Base-by-base conservation (phyloP, 2,888 invertebrate species). In the Spisula subtruncata region DNA sequence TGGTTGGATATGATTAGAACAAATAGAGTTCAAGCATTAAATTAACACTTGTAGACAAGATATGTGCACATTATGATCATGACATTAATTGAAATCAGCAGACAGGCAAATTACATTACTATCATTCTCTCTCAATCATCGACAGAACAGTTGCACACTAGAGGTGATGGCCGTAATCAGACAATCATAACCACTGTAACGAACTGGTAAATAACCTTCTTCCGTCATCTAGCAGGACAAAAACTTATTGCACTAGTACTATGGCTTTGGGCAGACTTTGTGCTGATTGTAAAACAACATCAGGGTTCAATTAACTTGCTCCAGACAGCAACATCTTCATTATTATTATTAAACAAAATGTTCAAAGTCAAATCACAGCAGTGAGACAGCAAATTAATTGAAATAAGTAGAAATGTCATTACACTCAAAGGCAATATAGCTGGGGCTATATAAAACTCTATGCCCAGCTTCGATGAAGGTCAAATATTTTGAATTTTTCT, bases 21-120 rank as follows among this genome's bases (percentile, higher is more conserved):
- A 66, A 66, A n/a, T 12, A 25, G 25, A 25, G 25, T n/a, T n/a
- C 18, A 25, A 25, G 25, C 10, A 66, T 66, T 25, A 66, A 66
- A 66, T 66, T 66, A 66, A 66, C 60, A 1, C 20, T 66, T 66
- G 60, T 25, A 66, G 60, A 66, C 60, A 66, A 66, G 60, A 66
- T 66, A n/a, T n/a, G 20, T 66, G 60, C 0, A 66, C 25, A 66
- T 66, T 66, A n/a, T 66, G n/a, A n/a, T 25, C 25, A 66, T 25
- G n/a, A 66, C 10, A 41, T 10, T 66, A 66, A 66, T 25, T 25
- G 25, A 66, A 66, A 66, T 66, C 60, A 25, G 60, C 60, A 66
- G 60, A 66, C 60, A 66, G 25, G 60, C n/a, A 66, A 66, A 66
- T 66, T 66, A 66, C 60, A 25, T 66, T 66, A 10, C 25, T 25